Evolutionary conservation across 2,888 invertebrate genomes (phyloP).

Genomic region (Microdon myrmicae): DNA sequence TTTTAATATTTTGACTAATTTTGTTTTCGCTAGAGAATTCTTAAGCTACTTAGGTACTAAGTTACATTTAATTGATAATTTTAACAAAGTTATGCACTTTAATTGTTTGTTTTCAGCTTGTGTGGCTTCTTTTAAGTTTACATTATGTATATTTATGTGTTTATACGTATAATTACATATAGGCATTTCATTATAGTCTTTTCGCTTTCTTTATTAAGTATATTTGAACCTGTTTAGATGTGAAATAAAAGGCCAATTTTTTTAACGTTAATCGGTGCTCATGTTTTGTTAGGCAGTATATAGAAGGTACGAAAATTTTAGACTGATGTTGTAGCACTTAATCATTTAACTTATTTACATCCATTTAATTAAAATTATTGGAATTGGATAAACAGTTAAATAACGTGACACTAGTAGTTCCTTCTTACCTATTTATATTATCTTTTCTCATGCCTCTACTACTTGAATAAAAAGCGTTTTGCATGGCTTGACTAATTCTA

Average conservation of each 20-base stretch:
- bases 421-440: too few species aligned
- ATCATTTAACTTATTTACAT: too few species aligned
- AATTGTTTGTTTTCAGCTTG: slow-evolving; percentile 7
- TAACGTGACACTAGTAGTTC: too few species aligned
- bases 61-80: slow-evolving; percentile 52
- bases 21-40: slow-evolving; percentile 16
- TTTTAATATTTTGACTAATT: slow-evolving; percentile 10
- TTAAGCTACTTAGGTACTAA: slow-evolving; percentile 52
- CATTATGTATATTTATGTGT: too few species aligned
- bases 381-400: too few species aligned
- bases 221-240: slow-evolving; percentile 26
- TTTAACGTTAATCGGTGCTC: slow-evolving; percentile 31
- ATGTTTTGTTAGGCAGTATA: slow-evolving; percentile 8
- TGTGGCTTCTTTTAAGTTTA: background rate
- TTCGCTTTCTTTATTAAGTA: slow-evolving; percentile 31
- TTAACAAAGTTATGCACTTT: slow-evolving; percentile 15
- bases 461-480: too few species aligned
- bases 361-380: too few species aligned
- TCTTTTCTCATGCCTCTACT: too few species aligned
- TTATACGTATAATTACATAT: slow-evolving; percentile 47
- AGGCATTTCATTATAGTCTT: slow-evolving; percentile 52
- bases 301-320: slow-evolving; percentile 2
- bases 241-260: slow-evolving; percentile 46
- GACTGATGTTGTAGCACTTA: slow-evolving; percentile 7
- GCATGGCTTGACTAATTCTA: too few species aligned